Conservation (phyloP, 2,797 vertebrate genomes). For the Cetoscarus ocellatus region DNA sequence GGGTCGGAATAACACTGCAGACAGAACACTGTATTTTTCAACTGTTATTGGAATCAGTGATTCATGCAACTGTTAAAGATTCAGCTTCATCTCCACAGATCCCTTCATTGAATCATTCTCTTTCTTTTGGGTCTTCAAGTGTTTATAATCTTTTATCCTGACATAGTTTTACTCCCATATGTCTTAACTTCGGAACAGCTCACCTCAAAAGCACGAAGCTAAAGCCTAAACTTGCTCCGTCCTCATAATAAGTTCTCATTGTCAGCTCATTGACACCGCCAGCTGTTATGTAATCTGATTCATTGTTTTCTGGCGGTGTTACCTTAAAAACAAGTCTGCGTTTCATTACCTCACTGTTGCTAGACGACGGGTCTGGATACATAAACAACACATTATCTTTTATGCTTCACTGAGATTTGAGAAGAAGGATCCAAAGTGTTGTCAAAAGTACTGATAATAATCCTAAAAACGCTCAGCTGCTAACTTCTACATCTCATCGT, state of each 20-base stretch:
- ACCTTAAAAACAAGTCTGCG: slow-evolving; percentile 46
- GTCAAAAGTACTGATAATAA: neutral
- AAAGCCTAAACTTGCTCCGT: neutral
- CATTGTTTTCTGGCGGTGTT: slow-evolving; percentile 30
- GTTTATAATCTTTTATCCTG: neutral
- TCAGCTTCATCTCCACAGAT: neutral
- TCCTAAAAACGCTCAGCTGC: neutral
- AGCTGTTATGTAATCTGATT: slow-evolving; percentile 20
- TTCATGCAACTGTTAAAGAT: neutral
- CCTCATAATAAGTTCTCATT: neutral
- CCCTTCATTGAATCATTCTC: neutral
- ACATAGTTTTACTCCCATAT: neutral
- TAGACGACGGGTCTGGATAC: slow-evolving; percentile 36
- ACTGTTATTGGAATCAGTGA: neutral
- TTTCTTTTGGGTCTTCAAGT: neutral
- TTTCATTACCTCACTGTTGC: slow-evolving; percentile 50
- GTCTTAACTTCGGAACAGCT: neutral
- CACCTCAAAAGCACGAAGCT: slow-evolving; percentile 1
- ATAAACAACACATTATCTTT: slow-evolving; percentile 30
- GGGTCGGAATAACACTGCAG: neutral
- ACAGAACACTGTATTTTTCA: neutral
- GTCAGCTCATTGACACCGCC: slow-evolving; percentile 1
- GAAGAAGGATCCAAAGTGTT: slow-evolving; percentile 4
- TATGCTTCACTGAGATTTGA: slow-evolving; percentile 26
- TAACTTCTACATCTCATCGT: neutral